Evolutionary conservation across 2,888 invertebrate genomes (phyloP), one percentile per base, ranked within the genome.

Genomic region (Chrysomela aeneicollis): DNA sequence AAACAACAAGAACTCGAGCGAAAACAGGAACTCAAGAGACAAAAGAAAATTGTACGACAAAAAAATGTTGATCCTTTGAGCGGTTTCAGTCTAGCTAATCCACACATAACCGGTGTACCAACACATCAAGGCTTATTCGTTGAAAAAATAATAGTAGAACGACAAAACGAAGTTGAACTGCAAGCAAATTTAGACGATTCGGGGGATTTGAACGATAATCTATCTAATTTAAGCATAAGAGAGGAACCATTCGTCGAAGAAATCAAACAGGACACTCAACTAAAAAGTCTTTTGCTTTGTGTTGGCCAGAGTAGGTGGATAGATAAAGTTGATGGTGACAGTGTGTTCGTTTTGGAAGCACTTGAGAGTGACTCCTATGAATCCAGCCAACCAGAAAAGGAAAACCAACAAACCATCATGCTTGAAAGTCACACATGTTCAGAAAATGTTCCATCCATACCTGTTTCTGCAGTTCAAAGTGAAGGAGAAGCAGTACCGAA

Each of bases 401-500:
- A 21, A 8, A 37, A 57, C 57, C 15, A 57, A 57, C 12, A 57
- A 57, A 57, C 0, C 1, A 5, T 57, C 10, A n/a, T n/a, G n/a
- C 30, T 57, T 46, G 17, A 46, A 57, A 15, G 9, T 57, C 15
- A 42, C 22, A 12, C 3, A n/a, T 12, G 51, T 62, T 3, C 4
- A 62, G 19, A 62, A 37, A 62, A 35, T 62, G n/a, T 17, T 57
- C 42, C 57, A 62, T 54, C 57, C 62, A 18, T 57, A 62, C 30
- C 26, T 62, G 5, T 10, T 62, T 1, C 18, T 62, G 32, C 59
- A 60, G 18, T 64, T 55, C 21, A 58, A 32, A 17, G 30, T 64
- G 15, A 60, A 64, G 37, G 42, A 46, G 30, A 18, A 55, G 17
- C 37, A 55, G 18, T 59, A 46, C 22, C 22, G 4, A 6, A n/a